Base-by-base conservation (phyloP, 2,888 invertebrate genomes). In the Spialia ferax region DNA sequence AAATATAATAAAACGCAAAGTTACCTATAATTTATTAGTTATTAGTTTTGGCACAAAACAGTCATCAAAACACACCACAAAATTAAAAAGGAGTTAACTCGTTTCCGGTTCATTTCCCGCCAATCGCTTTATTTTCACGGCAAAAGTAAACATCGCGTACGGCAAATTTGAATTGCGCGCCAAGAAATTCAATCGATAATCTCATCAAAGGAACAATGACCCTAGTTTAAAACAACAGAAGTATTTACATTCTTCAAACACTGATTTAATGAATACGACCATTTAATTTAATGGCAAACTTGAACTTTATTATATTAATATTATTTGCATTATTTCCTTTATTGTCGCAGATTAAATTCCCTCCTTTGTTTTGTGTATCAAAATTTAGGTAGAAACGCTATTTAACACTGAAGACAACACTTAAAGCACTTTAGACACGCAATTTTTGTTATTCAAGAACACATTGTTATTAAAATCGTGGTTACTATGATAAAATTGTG, bases 151-250 rank as follows among this genome's bases (percentile, higher is more conserved):
- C 29, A 35, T 22, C 29, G 22, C 52, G 23, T 55, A 38, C 35
- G 69, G 22, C 32, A 68, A 69, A 71, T 85, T 85, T 70, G 73
- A 88, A 89, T 75, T 74, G 71, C 91, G 85, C 92, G 93, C 89
- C 87, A 81, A 85, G 5, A 77, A 70, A 67, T 56, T 80, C 81
- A 89, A 92, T 92, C 92, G 85, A 92, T 92, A 90, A 83, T 84
- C 82, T 85, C 84, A 79, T 79, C 79, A 75, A 74, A 75, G 73
- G 86, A 82, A 86, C 89, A 87, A 85, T 88, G 89, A 89, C 88
- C 88, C 15, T 32, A 20, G 23, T 23, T 78, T 79, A 81, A 72
- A 74, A 75, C 69, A 79, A 78, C 73, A 79, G 71, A 56, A n/a
- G 61, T 64, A 72, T 72, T 75, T 69, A 74, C 69, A 59, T 73